Percentiles rank a stretch among this genome's conserved stretches.
These are phyloP conservation scores for Tetranychus cinnabarinus DNA, from an alignment of 1,140 invertebrate genomes.

Conservation along the genomic window DNA sequence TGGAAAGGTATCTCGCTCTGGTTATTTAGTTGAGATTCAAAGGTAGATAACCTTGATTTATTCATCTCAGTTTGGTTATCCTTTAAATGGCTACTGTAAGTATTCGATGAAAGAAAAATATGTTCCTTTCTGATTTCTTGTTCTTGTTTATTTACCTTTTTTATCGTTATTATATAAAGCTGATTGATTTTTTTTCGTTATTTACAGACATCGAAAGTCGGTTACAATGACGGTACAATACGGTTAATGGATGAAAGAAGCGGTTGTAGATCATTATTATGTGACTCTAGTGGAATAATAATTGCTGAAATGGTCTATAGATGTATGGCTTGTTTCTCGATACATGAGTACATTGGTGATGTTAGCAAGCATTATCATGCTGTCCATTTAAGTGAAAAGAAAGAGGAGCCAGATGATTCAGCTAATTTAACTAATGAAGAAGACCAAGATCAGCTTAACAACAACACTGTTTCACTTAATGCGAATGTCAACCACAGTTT, in stretches of 20 bases:
- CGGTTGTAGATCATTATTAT: constrained; percentile 6
- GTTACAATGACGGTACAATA: no score
- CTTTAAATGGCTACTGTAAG: no score
- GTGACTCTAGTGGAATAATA: constrained; percentile 9
- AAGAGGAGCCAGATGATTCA: neutral
- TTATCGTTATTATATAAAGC: no score
- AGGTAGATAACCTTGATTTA: no score
- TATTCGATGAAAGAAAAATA: no score
- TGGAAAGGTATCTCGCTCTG: no score
- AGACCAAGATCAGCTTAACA: neutral
- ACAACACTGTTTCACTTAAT: neutral
- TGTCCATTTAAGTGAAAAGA: constrained; percentile 1
- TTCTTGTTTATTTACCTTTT: no score
- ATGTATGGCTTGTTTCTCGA: constrained; percentile 6
- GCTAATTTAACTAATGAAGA: neutral
- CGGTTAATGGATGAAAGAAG: neutral
- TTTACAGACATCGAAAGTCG: no score
- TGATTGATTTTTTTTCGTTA: no score
- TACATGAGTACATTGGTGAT: constrained; percentile 6
- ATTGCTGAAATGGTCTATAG: constrained; percentile 10
- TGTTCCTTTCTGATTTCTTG: no score
- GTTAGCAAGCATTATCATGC: constrained; percentile 6
- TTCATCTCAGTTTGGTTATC: no score
- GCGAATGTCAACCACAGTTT: neutral
- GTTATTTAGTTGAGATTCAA: no score